A percentile compares a stretch with the other conserved stretches of the same genome.
These are phyloP conservation scores for Montipora capitata DNA, from an alignment of 92 coral and sea anemone species.

Conservation along the genomic window DNA sequence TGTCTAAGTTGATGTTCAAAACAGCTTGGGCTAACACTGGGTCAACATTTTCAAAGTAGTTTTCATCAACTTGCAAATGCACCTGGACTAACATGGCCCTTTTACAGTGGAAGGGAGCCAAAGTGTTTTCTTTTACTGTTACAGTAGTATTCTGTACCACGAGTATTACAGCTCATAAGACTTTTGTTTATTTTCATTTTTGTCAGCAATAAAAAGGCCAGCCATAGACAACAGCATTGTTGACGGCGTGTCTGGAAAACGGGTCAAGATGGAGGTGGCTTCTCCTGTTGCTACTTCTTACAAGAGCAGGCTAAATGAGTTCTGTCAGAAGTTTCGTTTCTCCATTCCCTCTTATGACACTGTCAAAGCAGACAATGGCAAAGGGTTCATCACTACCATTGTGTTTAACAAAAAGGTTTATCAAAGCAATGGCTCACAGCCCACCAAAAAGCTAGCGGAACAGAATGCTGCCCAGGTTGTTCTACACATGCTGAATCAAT, in stretches of 20 bases:
- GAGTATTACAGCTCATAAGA: no score
- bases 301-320: slow-evolving; percentile 92
- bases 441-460: slow-evolving; percentile 89
- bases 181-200: no score
- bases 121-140: no score
- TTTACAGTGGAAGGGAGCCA: no score
- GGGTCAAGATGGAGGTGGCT: slow-evolving; percentile 58
- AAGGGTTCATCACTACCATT: slow-evolving; percentile 83
- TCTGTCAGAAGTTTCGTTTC: slow-evolving; percentile 92
- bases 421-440: slow-evolving; percentile 71
- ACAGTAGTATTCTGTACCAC: no score
- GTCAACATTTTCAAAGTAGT: no score
- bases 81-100: no score
- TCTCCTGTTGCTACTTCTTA: slow-evolving; percentile 57
- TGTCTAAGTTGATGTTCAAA: no score
- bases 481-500: slow-evolving; percentile 84
- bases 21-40: no score
- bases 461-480: slow-evolving; percentile 95
- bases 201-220: slow-evolving; percentile 74
- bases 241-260: slow-evolving; percentile 68
- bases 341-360: slow-evolving; percentile 86
- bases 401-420: slow-evolving; percentile 65
- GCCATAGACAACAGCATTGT: slow-evolving; percentile 44
- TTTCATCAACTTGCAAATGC: no score
- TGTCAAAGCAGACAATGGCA: slow-evolving; percentile 38